Percentiles rank a stretch among this genome's conserved stretches.
Conservation (phyloP, 2,888 invertebrate genomes). For the Vesta saturnalis region DNA sequence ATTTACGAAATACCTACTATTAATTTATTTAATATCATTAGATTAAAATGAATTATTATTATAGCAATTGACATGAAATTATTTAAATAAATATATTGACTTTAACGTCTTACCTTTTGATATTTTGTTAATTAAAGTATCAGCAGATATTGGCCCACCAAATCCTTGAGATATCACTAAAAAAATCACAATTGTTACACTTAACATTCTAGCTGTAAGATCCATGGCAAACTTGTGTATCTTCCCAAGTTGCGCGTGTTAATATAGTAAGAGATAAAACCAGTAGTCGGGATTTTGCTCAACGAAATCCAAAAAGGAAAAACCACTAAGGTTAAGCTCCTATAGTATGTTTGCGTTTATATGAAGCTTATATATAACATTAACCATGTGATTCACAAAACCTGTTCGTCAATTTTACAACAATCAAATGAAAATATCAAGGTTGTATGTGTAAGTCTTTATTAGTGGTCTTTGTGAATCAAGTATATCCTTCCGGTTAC, state of each 20-base stretch:
- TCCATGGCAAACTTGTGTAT: neutral
- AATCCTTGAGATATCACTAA: neutral
- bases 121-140: neutral
- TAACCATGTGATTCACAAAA: conserved; percentile 19
- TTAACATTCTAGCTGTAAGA: neutral
- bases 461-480: conserved; percentile 21
- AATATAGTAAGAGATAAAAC: conserved; percentile 4
- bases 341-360: neutral
- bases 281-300: conserved; percentile 18
- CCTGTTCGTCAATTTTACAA: conserved; percentile 18
- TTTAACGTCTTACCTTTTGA: neutral
- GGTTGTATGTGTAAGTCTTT: conserved; percentile 11
- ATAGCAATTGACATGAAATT: too few species aligned
- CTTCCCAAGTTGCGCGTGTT: neutral
- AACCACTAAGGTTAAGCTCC: conserved; percentile 17
- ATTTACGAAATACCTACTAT: neutral
- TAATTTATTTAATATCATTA: neutral
- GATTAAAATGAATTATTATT: neutral
- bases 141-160: neutral
- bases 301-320: conserved; percentile 8
- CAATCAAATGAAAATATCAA: conserved; percentile 21
- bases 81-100: neutral
- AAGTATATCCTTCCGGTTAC: conserved; percentile 19
- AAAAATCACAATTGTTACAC: neutral
- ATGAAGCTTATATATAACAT: conserved; percentile 7